Evolutionary conservation across 2,888 invertebrate species (phyloP).

Genomic region (Phymatocera aterrima): DNA sequence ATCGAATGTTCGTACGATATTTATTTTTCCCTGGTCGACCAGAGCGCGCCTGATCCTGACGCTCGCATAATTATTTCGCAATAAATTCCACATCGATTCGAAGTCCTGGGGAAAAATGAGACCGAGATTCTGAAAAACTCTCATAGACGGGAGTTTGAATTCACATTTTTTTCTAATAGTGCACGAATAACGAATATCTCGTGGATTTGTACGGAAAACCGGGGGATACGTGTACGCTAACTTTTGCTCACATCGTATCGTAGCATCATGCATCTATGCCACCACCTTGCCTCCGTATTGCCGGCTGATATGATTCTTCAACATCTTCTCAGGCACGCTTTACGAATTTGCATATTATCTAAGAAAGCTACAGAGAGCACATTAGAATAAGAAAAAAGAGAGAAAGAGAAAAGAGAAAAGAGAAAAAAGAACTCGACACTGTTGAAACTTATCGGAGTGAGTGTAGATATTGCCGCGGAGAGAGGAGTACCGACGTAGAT

Average conservation of each 20-base stretch:
- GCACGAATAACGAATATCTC: too few species aligned
- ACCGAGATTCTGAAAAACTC: too few species aligned
- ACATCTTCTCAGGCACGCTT: constrained; percentile 51
- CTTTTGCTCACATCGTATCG: neutral
- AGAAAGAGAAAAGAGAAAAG: neutral
- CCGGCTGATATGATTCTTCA: constrained; percentile 53
- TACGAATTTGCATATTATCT: constrained; percentile 52
- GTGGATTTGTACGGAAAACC: neutral
- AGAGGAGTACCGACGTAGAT: constrained; percentile 21
- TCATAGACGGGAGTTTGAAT: too few species aligned
- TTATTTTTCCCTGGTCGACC: too few species aligned
- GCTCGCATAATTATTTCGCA: too few species aligned
- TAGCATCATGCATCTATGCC: neutral
- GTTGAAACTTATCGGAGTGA: constrained; percentile 49
- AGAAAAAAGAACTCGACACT: constrained; percentile 50
- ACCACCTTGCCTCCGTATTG: constrained; percentile 2
- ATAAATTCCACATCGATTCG: too few species aligned
- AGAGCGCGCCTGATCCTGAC: too few species aligned
- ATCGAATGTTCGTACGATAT: too few species aligned
- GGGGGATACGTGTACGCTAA: constrained; percentile 18
- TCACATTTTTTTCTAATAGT: too few species aligned
- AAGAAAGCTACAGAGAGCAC: neutral
- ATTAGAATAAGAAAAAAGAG: neutral
- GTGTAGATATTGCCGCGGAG: constrained; percentile 44
- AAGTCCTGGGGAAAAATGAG: too few species aligned